Evolutionary conservation across 2,888 invertebrate species (phyloP).

Genomic region (Nipponacmea schrenckii): DNA sequence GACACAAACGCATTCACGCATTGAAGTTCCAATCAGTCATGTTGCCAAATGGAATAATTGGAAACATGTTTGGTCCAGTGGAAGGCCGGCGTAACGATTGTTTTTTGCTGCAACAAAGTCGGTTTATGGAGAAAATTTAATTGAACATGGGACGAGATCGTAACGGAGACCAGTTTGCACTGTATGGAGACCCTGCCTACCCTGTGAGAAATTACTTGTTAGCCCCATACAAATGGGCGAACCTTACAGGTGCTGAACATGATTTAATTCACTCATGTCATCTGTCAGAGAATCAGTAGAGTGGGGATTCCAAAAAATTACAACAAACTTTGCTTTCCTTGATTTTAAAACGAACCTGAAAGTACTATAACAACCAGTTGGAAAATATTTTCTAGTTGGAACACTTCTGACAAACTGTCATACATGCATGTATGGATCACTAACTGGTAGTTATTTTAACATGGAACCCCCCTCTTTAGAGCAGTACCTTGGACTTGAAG

Average conservation of each 20-base stretch:
- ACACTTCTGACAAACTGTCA: slow-evolving; percentile 2
- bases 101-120: not conserved
- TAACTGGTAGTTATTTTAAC: not conserved
- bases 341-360: not conserved
- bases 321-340: not conserved
- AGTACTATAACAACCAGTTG: not conserved
- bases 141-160: not conserved
- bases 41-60: not conserved
- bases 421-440: not conserved
- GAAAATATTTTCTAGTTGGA: not conserved
- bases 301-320: slow-evolving; percentile 22
- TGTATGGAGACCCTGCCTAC: not conserved
- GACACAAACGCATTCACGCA: not conserved
- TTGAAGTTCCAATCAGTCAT: not conserved
- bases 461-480: slow-evolving; percentile 17
- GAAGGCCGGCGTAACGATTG: not conserved
- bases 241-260: not conserved
- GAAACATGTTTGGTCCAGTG: not conserved
- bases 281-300: slow-evolving; percentile 23
- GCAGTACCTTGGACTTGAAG: slow-evolving; percentile 8
- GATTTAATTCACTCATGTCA: slow-evolving; percentile 25
- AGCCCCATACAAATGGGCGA: not conserved
- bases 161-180: not conserved
- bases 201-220: not conserved
- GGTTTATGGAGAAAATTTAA: not conserved